phyloP scores from a whole-genome alignment of 1,140 invertebrate species.

The Pachypsylla venusta region DNA sequence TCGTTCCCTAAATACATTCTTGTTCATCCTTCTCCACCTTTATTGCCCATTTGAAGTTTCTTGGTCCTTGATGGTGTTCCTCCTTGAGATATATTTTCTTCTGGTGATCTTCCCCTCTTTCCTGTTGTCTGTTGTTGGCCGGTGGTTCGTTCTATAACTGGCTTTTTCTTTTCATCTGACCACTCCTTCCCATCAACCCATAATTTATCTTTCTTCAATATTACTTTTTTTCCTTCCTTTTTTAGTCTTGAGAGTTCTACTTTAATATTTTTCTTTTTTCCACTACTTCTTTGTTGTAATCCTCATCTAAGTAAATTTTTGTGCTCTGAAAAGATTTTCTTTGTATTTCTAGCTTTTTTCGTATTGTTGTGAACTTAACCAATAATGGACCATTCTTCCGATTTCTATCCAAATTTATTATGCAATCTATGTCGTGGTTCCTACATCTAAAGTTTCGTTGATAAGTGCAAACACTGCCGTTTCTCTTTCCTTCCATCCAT shows the following conservation, averaged over 20 bases:
- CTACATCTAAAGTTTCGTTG: neutral
- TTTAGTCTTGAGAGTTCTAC: neutral
- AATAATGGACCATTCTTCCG: neutral
- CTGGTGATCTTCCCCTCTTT: too few species aligned
- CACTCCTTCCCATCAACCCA: neutral
- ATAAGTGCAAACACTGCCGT: neutral
- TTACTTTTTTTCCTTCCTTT: neutral
- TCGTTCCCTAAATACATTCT: too few species aligned
- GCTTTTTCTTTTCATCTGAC: neutral
- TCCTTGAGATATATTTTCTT: too few species aligned
- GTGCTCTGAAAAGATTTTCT: neutral
- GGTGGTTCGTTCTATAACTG: too few species aligned
- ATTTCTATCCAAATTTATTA: neutral
- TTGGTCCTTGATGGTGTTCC: too few species aligned
- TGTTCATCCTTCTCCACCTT: too few species aligned
- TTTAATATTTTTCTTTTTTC: neutral
- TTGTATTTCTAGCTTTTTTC: neutral
- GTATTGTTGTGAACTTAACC: neutral
- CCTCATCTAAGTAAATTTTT: neutral
- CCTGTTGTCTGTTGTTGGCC: too few species aligned
- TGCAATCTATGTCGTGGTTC: neutral
- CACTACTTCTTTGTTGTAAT: neutral
- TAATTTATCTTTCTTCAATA: neutral
- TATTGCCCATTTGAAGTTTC: too few species aligned
- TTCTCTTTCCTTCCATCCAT: neutral